A percentile compares a stretch with the other conserved stretches of the same genome.
phyloP scores from a whole-genome alignment of 1,140 invertebrate genomes.

The Drosophila pallidifrons region DNA sequence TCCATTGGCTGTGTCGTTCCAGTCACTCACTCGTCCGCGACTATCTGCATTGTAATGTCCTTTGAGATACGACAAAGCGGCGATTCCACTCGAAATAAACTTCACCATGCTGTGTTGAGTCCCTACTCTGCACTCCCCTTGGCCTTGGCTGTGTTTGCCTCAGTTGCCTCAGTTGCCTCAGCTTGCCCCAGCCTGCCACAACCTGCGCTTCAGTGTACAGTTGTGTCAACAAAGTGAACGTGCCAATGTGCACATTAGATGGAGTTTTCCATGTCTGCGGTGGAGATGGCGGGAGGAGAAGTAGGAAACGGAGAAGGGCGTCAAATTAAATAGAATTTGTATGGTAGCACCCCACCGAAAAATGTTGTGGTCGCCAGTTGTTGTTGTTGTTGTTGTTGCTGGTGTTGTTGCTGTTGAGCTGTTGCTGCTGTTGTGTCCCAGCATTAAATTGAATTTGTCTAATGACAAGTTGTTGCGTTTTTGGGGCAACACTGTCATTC shows the following conservation, averaged over 20 bases:
- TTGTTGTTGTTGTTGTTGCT: constrained; percentile 33
- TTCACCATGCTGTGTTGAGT: constrained; percentile 48
- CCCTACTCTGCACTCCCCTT: background rate
- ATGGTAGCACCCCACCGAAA: constrained; percentile 73
- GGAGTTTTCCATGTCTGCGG: constrained; percentile 46
- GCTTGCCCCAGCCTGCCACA: background rate
- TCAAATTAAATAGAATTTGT: constrained; percentile 81
- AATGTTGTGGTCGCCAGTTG: constrained; percentile 73
- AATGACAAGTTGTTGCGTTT: constrained; percentile 79
- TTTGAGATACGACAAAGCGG: constrained; percentile 78
- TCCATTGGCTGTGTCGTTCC: constrained; percentile 54
- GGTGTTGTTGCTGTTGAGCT: constrained; percentile 22
- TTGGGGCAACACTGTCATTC: constrained; percentile 55
- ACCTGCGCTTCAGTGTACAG: constrained; percentile 57
- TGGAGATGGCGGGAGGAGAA: background rate
- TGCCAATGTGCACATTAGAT: constrained; percentile 79
- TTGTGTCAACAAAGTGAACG: constrained; percentile 81
- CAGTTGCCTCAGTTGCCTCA: background rate
- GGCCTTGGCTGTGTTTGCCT: background rate
- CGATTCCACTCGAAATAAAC: constrained; percentile 81
- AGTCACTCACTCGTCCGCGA: constrained; percentile 62
- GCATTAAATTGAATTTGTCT: constrained; percentile 82
- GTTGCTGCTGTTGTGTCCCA: constrained; percentile 42
- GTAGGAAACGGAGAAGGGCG: background rate
- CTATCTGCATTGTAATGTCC: constrained; percentile 82